These are phyloP conservation scores for Melipona quadrifasciata DNA, from an alignment of 1,140 invertebrate genomes.

Conservation along the genomic window DNA sequence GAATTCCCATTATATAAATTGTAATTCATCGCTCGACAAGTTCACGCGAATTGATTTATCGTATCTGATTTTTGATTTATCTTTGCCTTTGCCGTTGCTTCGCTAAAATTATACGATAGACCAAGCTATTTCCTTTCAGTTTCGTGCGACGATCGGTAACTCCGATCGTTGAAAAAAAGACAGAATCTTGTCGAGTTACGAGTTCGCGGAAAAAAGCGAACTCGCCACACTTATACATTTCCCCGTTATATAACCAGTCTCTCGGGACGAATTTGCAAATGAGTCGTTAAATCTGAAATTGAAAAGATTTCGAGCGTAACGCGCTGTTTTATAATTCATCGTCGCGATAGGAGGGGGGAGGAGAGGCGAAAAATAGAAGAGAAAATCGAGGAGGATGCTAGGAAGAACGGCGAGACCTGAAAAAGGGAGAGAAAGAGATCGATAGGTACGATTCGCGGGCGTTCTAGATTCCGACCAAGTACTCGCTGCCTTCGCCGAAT, in stretches of 20 bases:
- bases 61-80: no score
- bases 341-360: not conserved
- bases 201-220: not conserved
- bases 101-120: no score
- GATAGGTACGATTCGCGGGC: constrained; percentile 42
- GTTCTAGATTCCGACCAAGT: constrained; percentile 51
- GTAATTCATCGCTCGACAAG: no score
- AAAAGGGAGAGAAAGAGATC: constrained; percentile 39
- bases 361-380: no score
- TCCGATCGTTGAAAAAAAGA: not conserved
- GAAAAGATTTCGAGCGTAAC: not conserved
- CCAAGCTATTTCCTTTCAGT: no score
- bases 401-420: not conserved
- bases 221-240: no score
- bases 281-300: not conserved
- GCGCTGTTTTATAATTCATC: constrained; percentile 20
- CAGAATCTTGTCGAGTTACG: not conserved
- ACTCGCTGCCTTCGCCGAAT: constrained; percentile 38
- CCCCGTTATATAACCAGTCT: not conserved
- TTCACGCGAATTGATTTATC: no score
- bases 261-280: not conserved
- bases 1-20: no score
- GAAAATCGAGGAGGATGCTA: not conserved
- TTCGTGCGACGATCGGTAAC: not conserved
- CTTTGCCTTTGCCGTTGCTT: no score